phyloP scores from a whole-genome alignment of 2,113 vertebrate species.

The Protobothrops mucrosquamatus region DNA sequence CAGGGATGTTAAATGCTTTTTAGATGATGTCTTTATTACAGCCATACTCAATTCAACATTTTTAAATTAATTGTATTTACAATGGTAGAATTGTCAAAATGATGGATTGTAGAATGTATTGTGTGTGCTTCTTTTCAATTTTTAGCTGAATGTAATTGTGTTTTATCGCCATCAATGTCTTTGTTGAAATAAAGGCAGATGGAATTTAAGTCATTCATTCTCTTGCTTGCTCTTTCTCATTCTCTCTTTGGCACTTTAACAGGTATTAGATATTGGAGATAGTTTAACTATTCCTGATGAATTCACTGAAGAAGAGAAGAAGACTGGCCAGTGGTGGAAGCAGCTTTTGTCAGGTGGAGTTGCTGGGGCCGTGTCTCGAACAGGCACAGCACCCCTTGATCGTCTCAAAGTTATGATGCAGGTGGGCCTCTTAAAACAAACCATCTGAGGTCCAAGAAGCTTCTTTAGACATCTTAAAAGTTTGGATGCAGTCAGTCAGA shows the following conservation, averaged over 20 bases:
- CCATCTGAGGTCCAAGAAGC: not conserved
- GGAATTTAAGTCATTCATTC: not conserved
- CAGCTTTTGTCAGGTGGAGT: constrained; percentile 86
- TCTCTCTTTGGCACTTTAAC: constrained; percentile 49
- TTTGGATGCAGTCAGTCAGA: not conserved
- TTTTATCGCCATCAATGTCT: not conserved
- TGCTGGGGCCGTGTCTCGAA: constrained; percentile 88
- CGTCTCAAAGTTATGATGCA: constrained; percentile 96
- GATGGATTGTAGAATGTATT: constrained; percentile 58
- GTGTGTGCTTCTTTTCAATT: not conserved
- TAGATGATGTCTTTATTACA: constrained; percentile 62
- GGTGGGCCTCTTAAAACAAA: constrained; percentile 62
- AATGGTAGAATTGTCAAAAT: constrained; percentile 70
- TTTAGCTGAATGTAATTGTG: not conserved
- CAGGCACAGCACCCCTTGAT: constrained; percentile 90
- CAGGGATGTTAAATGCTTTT: constrained; percentile 19
- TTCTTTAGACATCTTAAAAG: not conserved
- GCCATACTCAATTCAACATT: constrained; percentile 42
- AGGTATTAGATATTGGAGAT: constrained; percentile 95
- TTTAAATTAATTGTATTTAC: constrained; percentile 71
- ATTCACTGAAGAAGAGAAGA: constrained; percentile 91
- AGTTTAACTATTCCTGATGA: constrained; percentile 91
- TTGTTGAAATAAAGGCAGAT: not conserved
- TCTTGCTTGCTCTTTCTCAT: not conserved
- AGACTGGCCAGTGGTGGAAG: constrained; percentile 87